These are phyloP conservation scores for Blastomussa wellsi DNA, from an alignment of 92 coral and sea anemone genomes.

Conservation along the genomic window DNA sequence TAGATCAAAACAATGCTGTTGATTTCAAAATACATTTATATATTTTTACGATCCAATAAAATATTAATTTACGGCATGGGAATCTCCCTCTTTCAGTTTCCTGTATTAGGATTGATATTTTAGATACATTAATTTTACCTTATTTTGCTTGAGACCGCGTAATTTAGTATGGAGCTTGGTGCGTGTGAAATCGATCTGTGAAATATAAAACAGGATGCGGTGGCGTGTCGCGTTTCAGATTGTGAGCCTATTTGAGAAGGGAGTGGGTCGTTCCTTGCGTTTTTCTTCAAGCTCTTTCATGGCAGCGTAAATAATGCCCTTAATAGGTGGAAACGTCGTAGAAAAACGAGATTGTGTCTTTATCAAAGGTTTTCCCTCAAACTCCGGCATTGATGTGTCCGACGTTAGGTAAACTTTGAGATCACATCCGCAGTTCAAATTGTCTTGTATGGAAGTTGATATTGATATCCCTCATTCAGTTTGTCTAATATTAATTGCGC, in stretches of 20 bases:
- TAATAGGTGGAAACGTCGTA: not conserved
- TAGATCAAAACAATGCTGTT: not conserved
- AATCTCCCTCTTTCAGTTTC: not conserved
- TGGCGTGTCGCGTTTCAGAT: not conserved
- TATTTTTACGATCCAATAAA: too few species aligned
- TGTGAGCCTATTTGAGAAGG: not conserved
- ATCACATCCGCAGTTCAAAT: too few species aligned
- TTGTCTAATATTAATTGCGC: slow-evolving; percentile 2
- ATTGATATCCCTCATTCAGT: not conserved
- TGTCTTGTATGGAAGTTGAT: not conserved
- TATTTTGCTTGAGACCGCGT: too few species aligned
- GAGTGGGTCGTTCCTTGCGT: not conserved
- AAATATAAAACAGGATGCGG: not conserved
- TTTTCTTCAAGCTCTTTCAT: not conserved
- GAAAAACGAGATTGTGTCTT: slow-evolving; percentile 26
- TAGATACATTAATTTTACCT: not conserved
- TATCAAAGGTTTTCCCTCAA: slow-evolving; percentile 19
- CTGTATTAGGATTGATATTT: not conserved
- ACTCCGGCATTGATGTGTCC: not conserved
- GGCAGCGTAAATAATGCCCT: slow-evolving; percentile 18
- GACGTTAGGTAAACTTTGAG: slow-evolving; percentile 24
- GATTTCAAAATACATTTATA: too few species aligned
- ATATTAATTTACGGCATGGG: not conserved
- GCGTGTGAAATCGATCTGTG: slow-evolving; percentile 1
- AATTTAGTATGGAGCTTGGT: slow-evolving; percentile 1